Percentiles rank a stretch among this genome's conserved stretches.
phyloP scores from a whole-genome alignment of 2,113 vertebrate genomes.

The Parus major region DNA sequence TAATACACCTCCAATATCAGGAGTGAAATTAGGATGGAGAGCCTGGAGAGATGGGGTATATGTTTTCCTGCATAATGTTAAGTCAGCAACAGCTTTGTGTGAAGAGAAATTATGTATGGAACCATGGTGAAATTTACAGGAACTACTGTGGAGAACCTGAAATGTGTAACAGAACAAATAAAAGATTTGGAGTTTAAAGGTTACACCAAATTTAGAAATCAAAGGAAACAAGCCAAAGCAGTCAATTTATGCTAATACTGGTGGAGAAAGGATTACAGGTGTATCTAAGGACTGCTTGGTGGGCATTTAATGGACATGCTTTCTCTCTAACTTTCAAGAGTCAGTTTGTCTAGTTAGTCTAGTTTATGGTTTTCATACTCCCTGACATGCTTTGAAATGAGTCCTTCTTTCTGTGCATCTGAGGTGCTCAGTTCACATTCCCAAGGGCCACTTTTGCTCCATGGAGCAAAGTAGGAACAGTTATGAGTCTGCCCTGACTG shows the following conservation, averaged over 20 bases:
- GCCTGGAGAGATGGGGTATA: not conserved
- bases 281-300: not conserved
- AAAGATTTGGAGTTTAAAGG: not conserved
- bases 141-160: not conserved
- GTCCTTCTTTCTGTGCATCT: not conserved
- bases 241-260: not conserved
- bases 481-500: not conserved
- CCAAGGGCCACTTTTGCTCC: not conserved
- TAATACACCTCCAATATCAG: not conserved
- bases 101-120: not conserved
- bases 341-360: not conserved
- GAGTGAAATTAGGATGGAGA: not conserved
- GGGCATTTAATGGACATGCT: not conserved
- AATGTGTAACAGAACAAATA: not conserved
- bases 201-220: not conserved
- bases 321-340: not conserved
- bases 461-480: not conserved
- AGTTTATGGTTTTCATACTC: not conserved
- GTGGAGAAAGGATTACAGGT: not conserved
- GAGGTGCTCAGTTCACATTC: not conserved
- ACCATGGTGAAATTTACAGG: not conserved
- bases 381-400: not conserved
- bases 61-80: not conserved
- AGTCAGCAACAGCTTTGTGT: not conserved
- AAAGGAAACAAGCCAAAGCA: not conserved